Evolutionary conservation across 1,140 invertebrate species (phyloP).

Genomic region (Mercenaria mercenaria): DNA sequence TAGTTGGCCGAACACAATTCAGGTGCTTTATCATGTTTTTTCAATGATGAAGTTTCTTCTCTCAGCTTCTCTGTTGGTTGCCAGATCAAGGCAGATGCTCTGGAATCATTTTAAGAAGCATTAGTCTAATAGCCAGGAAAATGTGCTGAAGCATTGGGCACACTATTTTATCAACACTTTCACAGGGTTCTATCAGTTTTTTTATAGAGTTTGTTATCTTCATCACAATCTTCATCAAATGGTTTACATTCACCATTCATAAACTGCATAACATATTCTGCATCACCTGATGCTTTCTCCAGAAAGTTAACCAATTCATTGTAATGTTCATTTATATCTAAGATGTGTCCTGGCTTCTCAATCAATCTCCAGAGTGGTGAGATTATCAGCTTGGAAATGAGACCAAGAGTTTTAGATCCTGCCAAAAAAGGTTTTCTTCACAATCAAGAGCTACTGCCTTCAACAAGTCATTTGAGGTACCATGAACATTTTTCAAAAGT

Average conservation of each 20-base stretch:
- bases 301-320: constrained; percentile 12
- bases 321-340: constrained; percentile 48
- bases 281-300: constrained; percentile 16
- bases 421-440: constrained; percentile 38
- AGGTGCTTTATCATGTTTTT: constrained; percentile 33
- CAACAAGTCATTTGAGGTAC: constrained; percentile 23
- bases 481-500: constrained; percentile 50
- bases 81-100: constrained; percentile 13
- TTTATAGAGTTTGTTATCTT: background rate
- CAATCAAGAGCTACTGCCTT: constrained; percentile 46
- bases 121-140: background rate
- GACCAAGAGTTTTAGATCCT: constrained; percentile 48
- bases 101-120: constrained; percentile 6
- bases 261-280: constrained; percentile 8
- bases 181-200: background rate
- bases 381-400: constrained; percentile 39
- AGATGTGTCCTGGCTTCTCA: constrained; percentile 55
- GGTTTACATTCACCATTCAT: constrained; percentile 32
- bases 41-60: background rate
- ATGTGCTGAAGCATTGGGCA: constrained; percentile 1
- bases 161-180: constrained; percentile 17
- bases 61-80: background rate
- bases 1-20: constrained; percentile 16
- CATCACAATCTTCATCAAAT: background rate
- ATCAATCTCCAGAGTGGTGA: constrained; percentile 60